phyloP scores from a whole-genome alignment of 2,888 invertebrate species.

The Amiota communis region DNA sequence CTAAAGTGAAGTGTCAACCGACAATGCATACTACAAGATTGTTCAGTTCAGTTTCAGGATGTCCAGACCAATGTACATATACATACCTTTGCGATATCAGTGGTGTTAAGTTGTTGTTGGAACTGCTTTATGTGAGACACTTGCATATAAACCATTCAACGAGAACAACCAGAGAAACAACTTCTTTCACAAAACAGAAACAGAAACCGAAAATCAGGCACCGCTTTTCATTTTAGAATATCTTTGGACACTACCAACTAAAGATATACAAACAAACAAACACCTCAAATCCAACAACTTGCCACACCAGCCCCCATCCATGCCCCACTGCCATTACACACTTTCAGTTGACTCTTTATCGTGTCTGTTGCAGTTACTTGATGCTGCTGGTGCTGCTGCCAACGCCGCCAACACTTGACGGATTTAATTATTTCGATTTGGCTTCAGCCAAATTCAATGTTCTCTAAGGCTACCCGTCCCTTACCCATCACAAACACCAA shows the following conservation, averaged over 20 bases:
- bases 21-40: slow-evolving; percentile 42
- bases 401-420: slow-evolving; percentile 70
- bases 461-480: background rate
- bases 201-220: background rate
- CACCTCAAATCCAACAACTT: slow-evolving; percentile 12
- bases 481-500: background rate
- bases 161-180: slow-evolving; percentile 5
- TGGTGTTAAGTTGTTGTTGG: slow-evolving; percentile 27
- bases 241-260: background rate
- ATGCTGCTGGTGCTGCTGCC: no score
- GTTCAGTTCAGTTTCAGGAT: slow-evolving; percentile 31
- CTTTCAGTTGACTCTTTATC: slow-evolving; percentile 25
- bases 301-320: background rate
- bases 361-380: background rate
- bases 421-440: slow-evolving; percentile 71
- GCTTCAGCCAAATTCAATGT: slow-evolving; percentile 40
- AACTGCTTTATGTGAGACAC: slow-evolving; percentile 65
- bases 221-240: slow-evolving; percentile 29
- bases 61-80: background rate
- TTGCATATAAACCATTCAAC: slow-evolving; percentile 59
- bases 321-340: background rate
- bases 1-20: no score
- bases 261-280: slow-evolving; percentile 1
- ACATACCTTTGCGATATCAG: slow-evolving; percentile 44
- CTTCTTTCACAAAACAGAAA: slow-evolving; percentile 28